Base-by-base conservation (phyloP, 2,113 vertebrate species). In the Noctilio leporinus region DNA sequence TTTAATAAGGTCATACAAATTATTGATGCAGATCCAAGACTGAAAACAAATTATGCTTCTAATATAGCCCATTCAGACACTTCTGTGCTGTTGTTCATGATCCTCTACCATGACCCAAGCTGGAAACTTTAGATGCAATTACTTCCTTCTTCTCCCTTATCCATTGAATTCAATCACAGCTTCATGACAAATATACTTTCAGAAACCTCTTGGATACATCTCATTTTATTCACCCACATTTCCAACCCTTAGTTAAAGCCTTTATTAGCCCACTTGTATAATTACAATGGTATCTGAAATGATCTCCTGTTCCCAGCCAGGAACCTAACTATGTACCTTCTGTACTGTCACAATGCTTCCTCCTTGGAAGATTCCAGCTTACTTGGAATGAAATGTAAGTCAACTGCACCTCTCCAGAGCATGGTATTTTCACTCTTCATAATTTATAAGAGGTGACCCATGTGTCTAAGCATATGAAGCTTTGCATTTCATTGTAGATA, bases 11-110 rank as follows among this genome's bases (percentile, higher is more conserved):
- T 57, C 38, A 89, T 78, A 53, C 4, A 64, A 87, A 59, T 89
- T 82, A 12, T 70, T 83, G 84, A 87, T 70, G 70, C 30, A 65
- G 49, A 76, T 75, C 19, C 45, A 86, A 95, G 38, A 84, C 80
- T 83, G 80, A 75, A 87, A 92, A 81, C 90, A 93, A 93, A 95
- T 86, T 82, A 64, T 87, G 45, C 97, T 93, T 86, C 45, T 62
- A 76, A 67, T 76, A 84, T 76, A 72, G 51, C 80, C 81, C 64
- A 70, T 30, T 76, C 43, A 30, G 38, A 55, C 17, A 75, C n/a
- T 45, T 70, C 4, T 57, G 59, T 75, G 67, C 12, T 28, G 28
- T n/a, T n/a, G 35, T 62, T 93, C 75, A 10, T 70, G 26, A 65
- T 43, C 53, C 65, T 78, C 12, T 45, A 55, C 33, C 24, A 30